Conservation (phyloP, 2,888 invertebrate species). For the Pharmacophagus antenor region DNA sequence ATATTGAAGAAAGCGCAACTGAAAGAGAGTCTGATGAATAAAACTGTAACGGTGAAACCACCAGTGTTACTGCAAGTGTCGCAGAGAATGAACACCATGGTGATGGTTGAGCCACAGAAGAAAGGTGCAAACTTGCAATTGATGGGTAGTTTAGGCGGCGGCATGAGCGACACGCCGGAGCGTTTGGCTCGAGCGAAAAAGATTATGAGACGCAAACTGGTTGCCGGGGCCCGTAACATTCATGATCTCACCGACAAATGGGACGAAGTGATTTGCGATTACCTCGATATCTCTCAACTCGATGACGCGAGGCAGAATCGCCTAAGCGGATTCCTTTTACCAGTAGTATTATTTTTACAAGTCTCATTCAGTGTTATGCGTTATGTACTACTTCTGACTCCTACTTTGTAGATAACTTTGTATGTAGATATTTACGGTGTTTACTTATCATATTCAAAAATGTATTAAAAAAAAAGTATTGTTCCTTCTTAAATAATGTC, state of each 20-base stretch:
- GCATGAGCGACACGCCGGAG: slow-evolving; percentile 46
- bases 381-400: not conserved
- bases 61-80: slow-evolving; percentile 65
- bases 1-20: slow-evolving; percentile 61
- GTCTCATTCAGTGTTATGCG: not conserved
- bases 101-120: slow-evolving; percentile 57
- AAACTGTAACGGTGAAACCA: slow-evolving; percentile 50
- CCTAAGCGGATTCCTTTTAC: slow-evolving; percentile 1
- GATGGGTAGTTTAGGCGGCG: slow-evolving; percentile 13
- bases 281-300: slow-evolving; percentile 57
- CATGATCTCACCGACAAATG: slow-evolving; percentile 66
- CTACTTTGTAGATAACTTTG: too few species aligned
- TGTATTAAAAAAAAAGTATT: too few species aligned
- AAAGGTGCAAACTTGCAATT: slow-evolving; percentile 16
- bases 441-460: too few species aligned
- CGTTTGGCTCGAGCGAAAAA: slow-evolving; percentile 53
- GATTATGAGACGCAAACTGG: slow-evolving; percentile 62
- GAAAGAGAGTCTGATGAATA: slow-evolving; percentile 48
- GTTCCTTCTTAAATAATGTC: too few species aligned
- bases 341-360: slow-evolving; percentile 14
- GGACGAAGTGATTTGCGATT: slow-evolving; percentile 69
- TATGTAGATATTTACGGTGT: too few species aligned
- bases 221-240: slow-evolving; percentile 53
- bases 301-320: slow-evolving; percentile 28
- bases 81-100: slow-evolving; percentile 51